Conservation (phyloP, 2,888 invertebrate genomes). For the Apamea epomidion region DNA sequence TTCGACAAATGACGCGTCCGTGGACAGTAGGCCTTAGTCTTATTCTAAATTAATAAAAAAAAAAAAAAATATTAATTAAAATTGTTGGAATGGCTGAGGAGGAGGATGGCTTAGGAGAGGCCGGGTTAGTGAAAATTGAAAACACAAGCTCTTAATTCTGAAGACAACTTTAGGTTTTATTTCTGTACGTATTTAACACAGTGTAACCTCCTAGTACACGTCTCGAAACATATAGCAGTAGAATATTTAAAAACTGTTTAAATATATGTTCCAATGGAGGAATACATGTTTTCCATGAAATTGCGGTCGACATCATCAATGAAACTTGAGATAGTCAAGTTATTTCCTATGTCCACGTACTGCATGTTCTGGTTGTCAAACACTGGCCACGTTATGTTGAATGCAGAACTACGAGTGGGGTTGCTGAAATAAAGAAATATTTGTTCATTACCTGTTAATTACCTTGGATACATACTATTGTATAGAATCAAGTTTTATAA, state of each 20-base stretch:
- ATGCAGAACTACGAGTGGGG: background rate
- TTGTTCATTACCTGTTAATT: too few species aligned
- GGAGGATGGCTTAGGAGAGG: background rate
- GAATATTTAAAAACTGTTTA: background rate
- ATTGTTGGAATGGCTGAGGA: background rate
- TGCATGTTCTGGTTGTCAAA: slow-evolving; percentile 19
- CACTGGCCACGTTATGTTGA: background rate
- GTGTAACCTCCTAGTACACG: background rate
- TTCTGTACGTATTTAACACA: background rate
- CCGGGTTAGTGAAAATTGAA: background rate
- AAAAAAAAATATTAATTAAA: too few species aligned
- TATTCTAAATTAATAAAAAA: background rate
- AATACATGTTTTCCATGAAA: slow-evolving; percentile 15
- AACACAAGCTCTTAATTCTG: background rate
- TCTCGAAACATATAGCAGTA: background rate
- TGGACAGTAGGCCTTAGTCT: too few species aligned
- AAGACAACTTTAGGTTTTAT: background rate
- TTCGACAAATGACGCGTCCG: background rate
- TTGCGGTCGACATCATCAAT: slow-evolving; percentile 1
- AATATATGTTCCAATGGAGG: background rate
- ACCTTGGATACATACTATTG: too few species aligned
- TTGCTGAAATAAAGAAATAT: slow-evolving; percentile 13
- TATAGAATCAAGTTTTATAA: too few species aligned
- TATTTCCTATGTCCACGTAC: slow-evolving; percentile 15
- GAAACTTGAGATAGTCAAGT: background rate